Evolutionary conservation across 2,113 vertebrate species (phyloP), one percentile per base, ranked within the genome.

Genomic region (Malurus alboscapulatus): DNA sequence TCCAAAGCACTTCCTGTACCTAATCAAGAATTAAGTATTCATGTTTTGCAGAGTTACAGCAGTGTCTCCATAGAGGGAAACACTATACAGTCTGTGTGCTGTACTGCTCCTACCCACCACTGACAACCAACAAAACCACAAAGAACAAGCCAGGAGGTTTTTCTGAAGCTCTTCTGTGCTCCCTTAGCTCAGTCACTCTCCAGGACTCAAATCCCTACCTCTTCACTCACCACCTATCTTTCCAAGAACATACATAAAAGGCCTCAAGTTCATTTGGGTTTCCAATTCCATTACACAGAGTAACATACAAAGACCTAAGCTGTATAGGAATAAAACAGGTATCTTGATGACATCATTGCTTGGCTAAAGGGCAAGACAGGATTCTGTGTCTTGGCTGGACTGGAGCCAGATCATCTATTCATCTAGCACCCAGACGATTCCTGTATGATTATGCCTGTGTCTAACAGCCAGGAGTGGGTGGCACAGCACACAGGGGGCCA

Each of bases 391-490:
- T 74, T 73, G 45, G 50, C 25, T 83, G 82, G 42, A 40, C 55
- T 59, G 63, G 9, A 90, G 59, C 27, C 55, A 82, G 57, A 90
- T 36, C 51, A 91, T 89, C 59, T 73, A 67, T 55, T 65, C 69
- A 91, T 91, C 42, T 76, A 79, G 50, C 75, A 72, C 20, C 7
- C 72, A 94, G 74, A 84, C 66, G 62, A 50, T 3, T 89, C 58
- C 74, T 79, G 71, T 12, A 6, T n/a, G 50, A 91, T 34, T 38
- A 57, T 93, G 71, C 47, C 58, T 61, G 29, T 38, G 42, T 78
- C 81, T 73, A 80, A 66, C 34, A 91, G 84, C 40, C 82, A 90
- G 36, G 81, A 92, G 78, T 77, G 87, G 74, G 91, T 63, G 82
- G 90, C 62, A 74, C 51, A 74, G 59, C 2, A 1, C 42, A 66